These are phyloP conservation scores for Chymomyza caudatula DNA, from an alignment of 2,888 invertebrate species.

Conservation along the genomic window DNA sequence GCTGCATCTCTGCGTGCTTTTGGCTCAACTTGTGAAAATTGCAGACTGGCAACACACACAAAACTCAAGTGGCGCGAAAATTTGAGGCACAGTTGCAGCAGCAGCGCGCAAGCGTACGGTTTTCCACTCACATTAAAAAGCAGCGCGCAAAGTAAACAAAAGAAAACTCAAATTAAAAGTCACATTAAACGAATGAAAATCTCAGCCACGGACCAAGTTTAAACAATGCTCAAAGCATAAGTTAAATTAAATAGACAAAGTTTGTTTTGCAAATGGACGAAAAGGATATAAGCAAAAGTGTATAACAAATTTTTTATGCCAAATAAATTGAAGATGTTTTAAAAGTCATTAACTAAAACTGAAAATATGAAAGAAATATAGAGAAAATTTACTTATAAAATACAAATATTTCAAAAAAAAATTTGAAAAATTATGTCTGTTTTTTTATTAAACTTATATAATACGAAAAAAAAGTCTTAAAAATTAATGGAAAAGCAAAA, in stretches of 20 bases:
- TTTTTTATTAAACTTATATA: too few species aligned
- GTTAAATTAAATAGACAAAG: constrained; percentile 49
- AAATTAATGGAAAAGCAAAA: too few species aligned
- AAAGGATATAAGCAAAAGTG: constrained; percentile 29
- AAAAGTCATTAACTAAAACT: constrained; percentile 2
- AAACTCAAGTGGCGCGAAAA: constrained; percentile 68
- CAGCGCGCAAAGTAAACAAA: constrained; percentile 45
- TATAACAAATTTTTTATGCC: not conserved
- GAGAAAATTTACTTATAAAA: too few species aligned
- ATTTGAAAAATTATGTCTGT: too few species aligned
- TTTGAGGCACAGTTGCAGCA: constrained; percentile 65
- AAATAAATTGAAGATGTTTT: constrained; percentile 22
- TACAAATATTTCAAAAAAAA: too few species aligned
- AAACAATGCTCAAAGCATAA: constrained; percentile 43
- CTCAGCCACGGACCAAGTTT: constrained; percentile 36
- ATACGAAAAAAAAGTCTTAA: not conserved
- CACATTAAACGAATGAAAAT: constrained; percentile 59
- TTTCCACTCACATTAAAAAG: constrained; percentile 33
- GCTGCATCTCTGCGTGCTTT: constrained; percentile 45
- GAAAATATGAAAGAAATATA: not conserved
- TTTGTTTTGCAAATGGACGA: constrained; percentile 28
- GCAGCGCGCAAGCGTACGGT: constrained; percentile 69
- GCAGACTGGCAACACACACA: constrained; percentile 46
- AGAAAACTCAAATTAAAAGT: constrained; percentile 60
- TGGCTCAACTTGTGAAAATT: constrained; percentile 29